Conservation (phyloP, 2,888 invertebrate species). For the Capitulum mitella region DNA sequence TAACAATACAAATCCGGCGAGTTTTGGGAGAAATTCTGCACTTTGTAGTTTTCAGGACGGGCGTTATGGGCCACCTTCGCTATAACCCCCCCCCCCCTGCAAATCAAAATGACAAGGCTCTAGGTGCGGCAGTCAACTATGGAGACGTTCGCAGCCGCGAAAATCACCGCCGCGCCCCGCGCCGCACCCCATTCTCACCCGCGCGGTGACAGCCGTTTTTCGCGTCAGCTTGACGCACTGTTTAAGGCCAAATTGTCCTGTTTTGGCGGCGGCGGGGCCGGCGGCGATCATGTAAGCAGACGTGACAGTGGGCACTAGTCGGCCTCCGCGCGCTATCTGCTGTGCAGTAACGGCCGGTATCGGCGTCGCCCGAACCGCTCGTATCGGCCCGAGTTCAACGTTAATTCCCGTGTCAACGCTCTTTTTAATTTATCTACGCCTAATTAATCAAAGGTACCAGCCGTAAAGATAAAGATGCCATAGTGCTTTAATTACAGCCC, state of each 20-base stretch:
- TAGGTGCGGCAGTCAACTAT: neutral
- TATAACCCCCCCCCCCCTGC: too few relatives aligned
- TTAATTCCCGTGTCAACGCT: conserved; percentile 13
- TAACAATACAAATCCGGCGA: too few relatives aligned
- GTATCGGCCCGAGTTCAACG: neutral
- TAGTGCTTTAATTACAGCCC: neutral
- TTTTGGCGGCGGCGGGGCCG: too few relatives aligned
- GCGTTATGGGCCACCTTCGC: too few relatives aligned
- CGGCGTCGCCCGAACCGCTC: too few relatives aligned
- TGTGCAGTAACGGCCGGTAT: neutral
- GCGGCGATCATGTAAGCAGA: too few relatives aligned
- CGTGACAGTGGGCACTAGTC: neutral
- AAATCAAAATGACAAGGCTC: too few relatives aligned
- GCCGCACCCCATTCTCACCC: neutral
- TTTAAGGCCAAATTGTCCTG: neutral
- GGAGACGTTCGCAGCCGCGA: neutral
- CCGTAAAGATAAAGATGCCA: conserved; percentile 5
- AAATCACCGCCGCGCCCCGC: neutral
- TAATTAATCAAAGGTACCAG: conserved; percentile 3
- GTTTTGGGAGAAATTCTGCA: too few relatives aligned
- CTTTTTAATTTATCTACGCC: neutral
- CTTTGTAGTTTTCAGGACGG: too few relatives aligned
- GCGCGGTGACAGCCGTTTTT: neutral
- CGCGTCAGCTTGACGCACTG: neutral
- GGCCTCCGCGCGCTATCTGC: neutral